Conservation (phyloP, 2,797 vertebrate species). For the Hipposideros larvatus region DNA sequence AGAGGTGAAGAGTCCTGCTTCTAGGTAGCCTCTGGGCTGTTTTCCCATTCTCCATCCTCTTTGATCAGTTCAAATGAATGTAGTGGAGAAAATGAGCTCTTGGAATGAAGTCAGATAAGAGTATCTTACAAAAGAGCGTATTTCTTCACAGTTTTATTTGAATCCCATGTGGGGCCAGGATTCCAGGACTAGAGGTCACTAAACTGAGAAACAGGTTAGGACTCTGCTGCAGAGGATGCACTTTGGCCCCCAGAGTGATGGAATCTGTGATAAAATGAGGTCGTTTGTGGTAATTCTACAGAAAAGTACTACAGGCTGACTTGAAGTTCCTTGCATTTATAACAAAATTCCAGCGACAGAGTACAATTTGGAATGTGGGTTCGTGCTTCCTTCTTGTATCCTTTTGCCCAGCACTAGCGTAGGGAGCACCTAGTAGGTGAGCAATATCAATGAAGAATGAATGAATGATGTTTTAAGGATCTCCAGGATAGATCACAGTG, state of each 20-base stretch:
- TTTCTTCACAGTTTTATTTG: neutral
- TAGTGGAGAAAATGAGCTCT: neutral
- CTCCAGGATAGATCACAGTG: neutral
- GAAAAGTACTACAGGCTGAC: neutral
- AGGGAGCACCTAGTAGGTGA: neutral
- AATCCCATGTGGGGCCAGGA: neutral
- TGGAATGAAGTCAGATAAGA: slow-evolving; percentile 17
- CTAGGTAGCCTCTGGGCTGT: neutral
- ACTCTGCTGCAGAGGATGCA: neutral
- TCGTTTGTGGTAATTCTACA: neutral
- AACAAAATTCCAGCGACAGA: neutral
- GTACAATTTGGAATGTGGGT: neutral
- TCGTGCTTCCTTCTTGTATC: neutral
- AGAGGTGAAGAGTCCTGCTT: neutral
- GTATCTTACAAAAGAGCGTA: neutral
- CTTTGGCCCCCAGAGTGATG: neutral
- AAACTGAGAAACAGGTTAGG: neutral
- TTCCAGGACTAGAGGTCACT: neutral
- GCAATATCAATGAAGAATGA: neutral
- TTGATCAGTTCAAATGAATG: neutral
- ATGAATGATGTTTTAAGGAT: neutral
- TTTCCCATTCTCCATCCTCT: neutral
- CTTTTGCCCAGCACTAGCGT: neutral
- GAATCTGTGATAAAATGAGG: neutral
- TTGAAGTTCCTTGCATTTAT: neutral